Evolutionary conservation across 1,140 invertebrate genomes (phyloP).

Genomic region (Coelopa frigida): DNA sequence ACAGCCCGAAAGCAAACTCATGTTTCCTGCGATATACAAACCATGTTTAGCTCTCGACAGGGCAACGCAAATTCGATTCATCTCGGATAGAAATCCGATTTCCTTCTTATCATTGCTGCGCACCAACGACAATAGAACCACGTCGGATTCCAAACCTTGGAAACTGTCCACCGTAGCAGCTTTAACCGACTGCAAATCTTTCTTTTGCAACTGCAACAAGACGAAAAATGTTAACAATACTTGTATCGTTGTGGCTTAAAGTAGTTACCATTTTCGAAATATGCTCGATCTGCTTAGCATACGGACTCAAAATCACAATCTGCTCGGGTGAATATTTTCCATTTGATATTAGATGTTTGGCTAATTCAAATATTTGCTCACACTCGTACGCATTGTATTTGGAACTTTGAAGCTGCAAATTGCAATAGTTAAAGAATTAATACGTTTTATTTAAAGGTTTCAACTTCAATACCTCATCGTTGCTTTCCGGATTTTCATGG

Average conservation of each 20-base stretch:
- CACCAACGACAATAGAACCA: conserved; percentile 76
- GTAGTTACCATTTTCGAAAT: conserved; percentile 11
- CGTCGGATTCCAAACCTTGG: conserved; percentile 80
- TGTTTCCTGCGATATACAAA: conserved; percentile 59
- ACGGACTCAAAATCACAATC: conserved; percentile 62
- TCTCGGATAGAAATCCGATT: conserved; percentile 68
- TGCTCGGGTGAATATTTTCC: conserved; percentile 50
- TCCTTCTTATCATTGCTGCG: conserved; percentile 60
- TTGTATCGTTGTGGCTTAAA: neutral
- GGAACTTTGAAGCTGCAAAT: too few species aligned
- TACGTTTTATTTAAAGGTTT: neutral
- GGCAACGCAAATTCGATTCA: conserved; percentile 78
- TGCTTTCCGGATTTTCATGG: conserved; percentile 49
- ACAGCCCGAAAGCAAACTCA: conserved; percentile 50
- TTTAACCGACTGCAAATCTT: conserved; percentile 48
- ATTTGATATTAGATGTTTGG: conserved; percentile 54
- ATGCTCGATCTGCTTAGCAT: conserved; percentile 51
- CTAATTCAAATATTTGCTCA: conserved; percentile 49
- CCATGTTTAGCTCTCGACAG: conserved; percentile 72
- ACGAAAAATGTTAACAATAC: neutral
- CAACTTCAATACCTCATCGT: conserved; percentile 14
- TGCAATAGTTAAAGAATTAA: too few species aligned
- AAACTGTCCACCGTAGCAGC: conserved; percentile 72
- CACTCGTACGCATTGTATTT: conserved; percentile 55
- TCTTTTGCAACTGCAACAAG: conserved; percentile 18